A percentile compares a stretch with the other conserved stretches of the same genome.
These are phyloP conservation scores for Eupithecia subumbrata DNA, from an alignment of 2,888 invertebrate species.

Conservation along the genomic window DNA sequence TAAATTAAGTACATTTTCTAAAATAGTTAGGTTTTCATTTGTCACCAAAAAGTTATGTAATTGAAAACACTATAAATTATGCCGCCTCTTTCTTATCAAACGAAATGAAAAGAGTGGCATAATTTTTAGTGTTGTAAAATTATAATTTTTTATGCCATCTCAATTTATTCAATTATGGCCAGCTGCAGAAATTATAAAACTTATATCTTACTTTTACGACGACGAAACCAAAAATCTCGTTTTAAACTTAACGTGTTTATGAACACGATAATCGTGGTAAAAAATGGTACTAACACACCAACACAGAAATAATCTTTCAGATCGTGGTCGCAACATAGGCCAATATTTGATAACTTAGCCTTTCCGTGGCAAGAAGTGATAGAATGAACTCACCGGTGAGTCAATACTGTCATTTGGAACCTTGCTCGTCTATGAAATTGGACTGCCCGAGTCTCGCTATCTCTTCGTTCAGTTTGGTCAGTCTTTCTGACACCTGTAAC, in stretches of 20 bases:
- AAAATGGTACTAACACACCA: not conserved
- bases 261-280: not conserved
- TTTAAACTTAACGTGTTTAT: not conserved
- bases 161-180: not conserved
- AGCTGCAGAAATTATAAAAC: not conserved
- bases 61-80: not conserved
- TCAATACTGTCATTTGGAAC: constrained; percentile 45
- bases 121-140: not conserved
- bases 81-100: not conserved
- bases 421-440: constrained; percentile 59
- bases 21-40: not conserved
- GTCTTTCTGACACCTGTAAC: constrained; percentile 70
- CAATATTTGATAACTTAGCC: not conserved
- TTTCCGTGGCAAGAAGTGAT: constrained; percentile 21
- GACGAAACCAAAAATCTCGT: not conserved
- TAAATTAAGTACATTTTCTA: constrained; percentile 32
- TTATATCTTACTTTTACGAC: not conserved
- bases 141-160: not conserved
- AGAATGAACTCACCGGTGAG: constrained; percentile 32
- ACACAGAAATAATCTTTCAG: not conserved
- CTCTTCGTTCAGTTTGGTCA: constrained; percentile 72
- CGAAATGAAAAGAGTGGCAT: not conserved
- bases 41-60: not conserved
- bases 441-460: constrained; percentile 67
- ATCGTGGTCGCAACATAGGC: not conserved